phyloP scores from a whole-genome alignment of 53 echinoderm and acorn worm genomes.

The Patiria pectinifera region DNA sequence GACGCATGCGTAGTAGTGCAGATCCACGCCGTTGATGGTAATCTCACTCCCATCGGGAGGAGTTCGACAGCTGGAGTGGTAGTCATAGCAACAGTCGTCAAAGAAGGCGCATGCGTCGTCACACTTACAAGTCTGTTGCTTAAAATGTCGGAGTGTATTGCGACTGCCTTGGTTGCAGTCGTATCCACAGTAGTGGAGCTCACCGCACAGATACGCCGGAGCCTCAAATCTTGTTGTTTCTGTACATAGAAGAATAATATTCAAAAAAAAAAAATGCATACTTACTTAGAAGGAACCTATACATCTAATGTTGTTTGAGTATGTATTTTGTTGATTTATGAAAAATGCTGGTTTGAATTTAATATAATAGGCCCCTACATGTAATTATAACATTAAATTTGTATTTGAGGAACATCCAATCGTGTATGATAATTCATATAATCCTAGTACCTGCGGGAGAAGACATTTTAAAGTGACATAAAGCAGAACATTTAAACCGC shows the following conservation, averaged over 20 bases:
- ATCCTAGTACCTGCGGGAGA: too few species aligned
- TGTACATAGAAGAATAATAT: background rate
- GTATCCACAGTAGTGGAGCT: conserved; percentile 31
- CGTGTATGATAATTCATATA: too few species aligned
- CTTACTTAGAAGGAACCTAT: too few species aligned
- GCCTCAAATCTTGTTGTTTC: conserved; percentile 7
- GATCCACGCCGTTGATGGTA: background rate
- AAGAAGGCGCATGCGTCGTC: conserved; percentile 59
- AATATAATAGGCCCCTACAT: too few species aligned
- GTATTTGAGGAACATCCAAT: too few species aligned
- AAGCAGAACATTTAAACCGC: background rate
- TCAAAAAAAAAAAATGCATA: background rate
- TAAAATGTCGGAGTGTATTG: conserved; percentile 2
- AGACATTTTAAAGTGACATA: too few species aligned
- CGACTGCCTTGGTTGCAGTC: conserved; percentile 24
- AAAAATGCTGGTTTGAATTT: too few species aligned
- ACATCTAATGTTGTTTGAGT: too few species aligned
- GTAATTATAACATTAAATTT: too few species aligned
- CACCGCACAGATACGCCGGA: conserved; percentile 17
- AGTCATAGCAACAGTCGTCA: conserved; percentile 71
- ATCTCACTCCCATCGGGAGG: background rate
- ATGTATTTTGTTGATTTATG: too few species aligned
- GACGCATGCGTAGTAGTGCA: background rate
- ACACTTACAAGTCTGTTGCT: conserved; percentile 48
- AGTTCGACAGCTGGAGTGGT: background rate